Conservation (phyloP, 2,888 invertebrate genomes). For the Orchestes rusci region DNA sequence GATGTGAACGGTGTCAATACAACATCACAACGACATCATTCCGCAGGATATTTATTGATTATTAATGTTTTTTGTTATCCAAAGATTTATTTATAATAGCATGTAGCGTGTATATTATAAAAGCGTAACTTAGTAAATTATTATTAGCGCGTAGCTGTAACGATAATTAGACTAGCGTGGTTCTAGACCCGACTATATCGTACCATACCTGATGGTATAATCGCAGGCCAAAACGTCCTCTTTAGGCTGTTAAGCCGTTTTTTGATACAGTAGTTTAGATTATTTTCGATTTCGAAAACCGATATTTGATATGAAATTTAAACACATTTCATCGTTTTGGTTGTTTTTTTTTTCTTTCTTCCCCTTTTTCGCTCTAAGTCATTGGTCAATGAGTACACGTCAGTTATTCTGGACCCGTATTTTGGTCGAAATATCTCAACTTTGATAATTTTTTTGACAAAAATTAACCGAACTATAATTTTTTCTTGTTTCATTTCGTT, state of each 20-base stretch:
- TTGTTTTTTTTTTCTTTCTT: slow-evolving; percentile 9
- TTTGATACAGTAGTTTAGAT: slow-evolving; percentile 19
- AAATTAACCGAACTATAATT: too few relatives aligned
- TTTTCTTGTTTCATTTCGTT: too few relatives aligned
- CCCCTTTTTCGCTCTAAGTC: not conserved
- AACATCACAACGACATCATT: too few relatives aligned
- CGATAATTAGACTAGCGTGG: too few relatives aligned
- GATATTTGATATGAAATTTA: slow-evolving; percentile 17
- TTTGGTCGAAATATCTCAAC: too few relatives aligned
- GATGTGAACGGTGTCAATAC: too few relatives aligned
- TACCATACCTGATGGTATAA: slow-evolving; percentile 15
- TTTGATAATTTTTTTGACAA: slow-evolving; percentile 7
- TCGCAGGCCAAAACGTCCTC: slow-evolving; percentile 20
- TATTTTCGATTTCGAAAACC: not conserved
- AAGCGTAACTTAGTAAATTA: slow-evolving; percentile 32
- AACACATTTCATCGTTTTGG: slow-evolving; percentile 16
- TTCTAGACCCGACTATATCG: slow-evolving; percentile 13
- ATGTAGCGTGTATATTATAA: slow-evolving; percentile 14
- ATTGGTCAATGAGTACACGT: too few relatives aligned
- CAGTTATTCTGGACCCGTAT: too few relatives aligned
- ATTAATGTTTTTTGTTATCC: slow-evolving; percentile 23
- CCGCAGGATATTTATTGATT: too few relatives aligned
- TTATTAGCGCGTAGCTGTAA: slow-evolving; percentile 22
- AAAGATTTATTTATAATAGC: slow-evolving; percentile 24
- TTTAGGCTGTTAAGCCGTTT: slow-evolving; percentile 16